Conservation (phyloP, 2,888 invertebrate genomes). For the Corbicula japonica region DNA sequence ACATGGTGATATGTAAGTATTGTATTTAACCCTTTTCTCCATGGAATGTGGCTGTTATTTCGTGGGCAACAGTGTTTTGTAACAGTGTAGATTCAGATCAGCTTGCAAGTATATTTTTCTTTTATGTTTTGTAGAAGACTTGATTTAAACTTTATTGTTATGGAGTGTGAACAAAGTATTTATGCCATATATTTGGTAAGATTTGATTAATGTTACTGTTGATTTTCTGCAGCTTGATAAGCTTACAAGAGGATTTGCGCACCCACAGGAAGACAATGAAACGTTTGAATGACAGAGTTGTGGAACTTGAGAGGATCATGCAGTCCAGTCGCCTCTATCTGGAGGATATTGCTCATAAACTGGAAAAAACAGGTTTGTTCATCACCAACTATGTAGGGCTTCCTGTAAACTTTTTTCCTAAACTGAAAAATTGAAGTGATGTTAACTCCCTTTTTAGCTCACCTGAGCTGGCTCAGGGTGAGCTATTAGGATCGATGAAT, state of each 20-base stretch:
- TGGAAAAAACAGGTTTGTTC: slow-evolving; percentile 70
- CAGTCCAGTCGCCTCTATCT: slow-evolving; percentile 74
- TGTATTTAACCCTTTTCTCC: too few species aligned
- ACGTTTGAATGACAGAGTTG: slow-evolving; percentile 83
- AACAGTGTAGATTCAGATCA: too few species aligned
- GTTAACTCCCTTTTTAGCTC: too few species aligned
- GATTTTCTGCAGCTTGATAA: neutral
- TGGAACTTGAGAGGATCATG: slow-evolving; percentile 84
- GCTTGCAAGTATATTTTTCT: neutral
- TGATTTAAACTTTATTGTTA: too few species aligned
- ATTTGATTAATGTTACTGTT: neutral
- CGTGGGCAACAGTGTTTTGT: neutral
- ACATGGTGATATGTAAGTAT: slow-evolving; percentile 74
- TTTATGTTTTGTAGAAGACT: neutral
- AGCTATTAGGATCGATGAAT: too few species aligned
- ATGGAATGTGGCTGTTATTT: neutral
- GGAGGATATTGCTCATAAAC: slow-evolving; percentile 79
- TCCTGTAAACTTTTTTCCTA: neutral
- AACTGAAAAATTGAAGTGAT: neutral
- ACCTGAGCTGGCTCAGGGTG: too few species aligned
- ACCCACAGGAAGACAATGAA: slow-evolving; percentile 80
- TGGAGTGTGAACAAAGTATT: too few species aligned
- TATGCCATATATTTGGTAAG: too few species aligned
- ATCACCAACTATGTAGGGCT: neutral
- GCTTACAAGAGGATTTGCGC: slow-evolving; percentile 76